Evolutionary conservation across 2,797 vertebrate genomes (phyloP).

Genomic region (Hybognathus amarus): DNA sequence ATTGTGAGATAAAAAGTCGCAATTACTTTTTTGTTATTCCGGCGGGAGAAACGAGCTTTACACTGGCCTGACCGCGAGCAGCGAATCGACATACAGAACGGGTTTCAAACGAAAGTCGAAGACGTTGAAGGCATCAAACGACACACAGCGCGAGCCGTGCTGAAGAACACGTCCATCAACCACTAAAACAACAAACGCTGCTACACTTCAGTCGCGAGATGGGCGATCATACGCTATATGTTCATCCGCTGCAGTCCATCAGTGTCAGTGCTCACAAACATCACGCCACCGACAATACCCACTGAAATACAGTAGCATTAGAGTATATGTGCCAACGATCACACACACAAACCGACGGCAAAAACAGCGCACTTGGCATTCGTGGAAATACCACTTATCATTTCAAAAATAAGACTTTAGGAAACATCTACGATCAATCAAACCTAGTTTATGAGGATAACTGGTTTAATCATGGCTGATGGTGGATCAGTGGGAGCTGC

Average conservation of each 20-base stretch:
- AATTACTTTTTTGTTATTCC: neutral
- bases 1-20: neutral
- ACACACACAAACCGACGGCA: neutral
- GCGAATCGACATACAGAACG: neutral
- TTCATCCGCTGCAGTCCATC: neutral
- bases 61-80: neutral
- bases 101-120: neutral
- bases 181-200: neutral
- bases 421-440: neutral
- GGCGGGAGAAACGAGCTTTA: neutral
- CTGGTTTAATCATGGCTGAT: slow-evolving; percentile 7
- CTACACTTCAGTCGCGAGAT: neutral
- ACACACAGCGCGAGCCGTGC: neutral
- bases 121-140: neutral
- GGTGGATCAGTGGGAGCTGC: too few relatives aligned
- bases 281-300: slow-evolving; percentile 6
- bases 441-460: neutral
- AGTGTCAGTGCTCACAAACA: neutral
- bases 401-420: slow-evolving; percentile 36
- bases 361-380: slow-evolving; percentile 9
- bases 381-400: slow-evolving; percentile 9
- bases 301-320: neutral
- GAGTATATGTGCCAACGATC: neutral
- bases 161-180: slow-evolving; percentile 6
- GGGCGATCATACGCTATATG: neutral